Evolutionary conservation across 35 echinoderm and acorn worm species (phyloP), one percentile per base, ranked within the genome.

Genomic region (Hemicentrotus pulcherrimus): DNA sequence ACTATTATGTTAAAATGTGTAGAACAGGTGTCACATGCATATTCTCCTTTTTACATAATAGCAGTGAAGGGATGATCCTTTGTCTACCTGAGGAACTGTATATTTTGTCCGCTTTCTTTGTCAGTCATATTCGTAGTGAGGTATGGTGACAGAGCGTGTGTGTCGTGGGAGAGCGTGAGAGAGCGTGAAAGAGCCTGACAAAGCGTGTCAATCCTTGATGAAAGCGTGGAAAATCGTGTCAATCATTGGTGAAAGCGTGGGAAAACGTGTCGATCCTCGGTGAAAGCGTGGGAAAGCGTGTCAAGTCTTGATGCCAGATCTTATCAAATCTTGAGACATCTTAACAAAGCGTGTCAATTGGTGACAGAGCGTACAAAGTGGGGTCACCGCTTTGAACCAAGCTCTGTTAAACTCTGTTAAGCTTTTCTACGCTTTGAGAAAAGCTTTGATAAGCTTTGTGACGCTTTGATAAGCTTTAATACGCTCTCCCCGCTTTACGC

Each of bases 131-230:
- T n/a, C n/a, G n/a, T n/a, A n/a, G n/a, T n/a, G n/a, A 87, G 86
- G 91, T 9, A 92, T 92, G 91, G 47, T 41, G 4, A 92, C 91
- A 92, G 32, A 48, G 47, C 91, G 11, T 92, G 91, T 32, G 9
- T 92, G 33, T 92, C 28, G 91, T 92, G 33, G 91, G 47, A 92
- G 91, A 14, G 28, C 33, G 86, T 87, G 86, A 87, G 24, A 87
- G 86, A 87, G 86, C 86, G 5, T 87, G 1, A 87, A 12, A 87
- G 24, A 87, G 86, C 86, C 86, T 87, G 0, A 87, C 4, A 87
- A 87, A 87, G 86, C 86, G 2, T 87, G 86, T 87, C 86, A 87
- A 87, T 87, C 86, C 86, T 87, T 87, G 91, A 92, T 92, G 30
- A 92, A 92, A 6, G 91, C 91, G 10, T 92, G 0, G 28, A 31